Conservation (phyloP, 2,113 vertebrate genomes). For the Equus quagga region DNA sequence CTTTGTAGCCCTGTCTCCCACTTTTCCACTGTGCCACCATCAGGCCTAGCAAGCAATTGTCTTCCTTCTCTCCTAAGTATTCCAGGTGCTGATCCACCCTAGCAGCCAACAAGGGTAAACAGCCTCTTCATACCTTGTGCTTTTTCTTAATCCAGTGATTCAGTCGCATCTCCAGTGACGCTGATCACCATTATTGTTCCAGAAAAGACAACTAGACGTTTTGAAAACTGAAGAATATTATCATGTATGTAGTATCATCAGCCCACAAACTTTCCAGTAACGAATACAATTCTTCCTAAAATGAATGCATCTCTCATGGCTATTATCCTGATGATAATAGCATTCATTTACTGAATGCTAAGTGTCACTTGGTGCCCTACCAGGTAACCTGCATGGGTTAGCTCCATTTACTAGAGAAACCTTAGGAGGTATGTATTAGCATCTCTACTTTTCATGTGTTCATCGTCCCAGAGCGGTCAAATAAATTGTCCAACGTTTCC, state of each 20-base stretch:
- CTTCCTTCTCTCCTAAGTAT: neutral
- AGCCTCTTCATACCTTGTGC: neutral
- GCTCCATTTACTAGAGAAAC: neutral
- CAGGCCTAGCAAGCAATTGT: neutral
- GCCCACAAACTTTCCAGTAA: slow-evolving; percentile 34
- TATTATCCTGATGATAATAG: neutral
- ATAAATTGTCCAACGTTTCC: neutral
- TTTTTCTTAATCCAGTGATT: slow-evolving; percentile 36
- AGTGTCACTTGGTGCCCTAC: neutral
- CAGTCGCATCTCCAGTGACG: slow-evolving; percentile 47
- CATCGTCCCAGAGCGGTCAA: neutral
- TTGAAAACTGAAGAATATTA: slow-evolving; percentile 41
- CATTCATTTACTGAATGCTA: neutral
- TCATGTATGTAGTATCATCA: neutral
- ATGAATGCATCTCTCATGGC: neutral
- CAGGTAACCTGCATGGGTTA: neutral
- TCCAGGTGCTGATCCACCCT: neutral
- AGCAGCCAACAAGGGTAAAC: neutral
- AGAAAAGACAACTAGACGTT: slow-evolving; percentile 54
- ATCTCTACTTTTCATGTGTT: neutral
- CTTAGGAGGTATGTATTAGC: neutral
- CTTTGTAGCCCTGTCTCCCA: neutral
- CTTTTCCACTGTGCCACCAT: neutral
- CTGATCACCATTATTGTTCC: slow-evolving; percentile 30
- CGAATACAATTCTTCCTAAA: slow-evolving; percentile 13